phyloP scores from a whole-genome alignment of 1,140 invertebrate species.

The Theocolax elegans region DNA sequence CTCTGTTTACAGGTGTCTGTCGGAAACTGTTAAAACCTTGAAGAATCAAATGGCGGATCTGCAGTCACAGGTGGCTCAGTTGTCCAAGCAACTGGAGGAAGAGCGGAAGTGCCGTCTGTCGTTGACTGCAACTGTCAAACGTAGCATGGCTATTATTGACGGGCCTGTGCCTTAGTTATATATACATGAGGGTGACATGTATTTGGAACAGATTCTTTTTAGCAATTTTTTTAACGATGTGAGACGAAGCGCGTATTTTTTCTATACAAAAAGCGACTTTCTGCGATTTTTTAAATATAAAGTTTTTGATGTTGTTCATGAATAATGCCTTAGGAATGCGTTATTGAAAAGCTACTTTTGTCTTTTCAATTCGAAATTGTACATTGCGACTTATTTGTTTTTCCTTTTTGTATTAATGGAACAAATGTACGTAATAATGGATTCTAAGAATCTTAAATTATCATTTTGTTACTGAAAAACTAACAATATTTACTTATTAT shows the following conservation, averaged over 20 bases:
- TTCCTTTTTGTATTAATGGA: too few relatives aligned
- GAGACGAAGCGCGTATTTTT: conserved; percentile 11
- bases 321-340: conserved; percentile 5
- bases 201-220: conserved; percentile 18
- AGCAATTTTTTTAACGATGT: conserved; percentile 5
- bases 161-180: conserved; percentile 51
- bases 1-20: conserved; percentile 68
- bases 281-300: conserved; percentile 15
- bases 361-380: conserved; percentile 1
- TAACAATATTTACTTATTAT: too few relatives aligned
- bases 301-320: neutral
- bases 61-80: conserved; percentile 65
- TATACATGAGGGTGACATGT: conserved; percentile 2
- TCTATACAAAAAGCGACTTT: conserved; percentile 8
- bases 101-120: conserved; percentile 65
- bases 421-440: too few relatives aligned
- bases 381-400: neutral
- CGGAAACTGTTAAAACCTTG: conserved; percentile 77
- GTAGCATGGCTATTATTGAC: conserved; percentile 61
- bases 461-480: conserved; percentile 1
- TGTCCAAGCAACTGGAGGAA: conserved; percentile 66
- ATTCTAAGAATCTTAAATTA: conserved; percentile 2
- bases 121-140: conserved; percentile 63
- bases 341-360: neutral
- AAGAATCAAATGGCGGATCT: conserved; percentile 74